Evolutionary conservation across 2,113 vertebrate genomes (phyloP).

Genomic region (Hystrix brachyura): DNA sequence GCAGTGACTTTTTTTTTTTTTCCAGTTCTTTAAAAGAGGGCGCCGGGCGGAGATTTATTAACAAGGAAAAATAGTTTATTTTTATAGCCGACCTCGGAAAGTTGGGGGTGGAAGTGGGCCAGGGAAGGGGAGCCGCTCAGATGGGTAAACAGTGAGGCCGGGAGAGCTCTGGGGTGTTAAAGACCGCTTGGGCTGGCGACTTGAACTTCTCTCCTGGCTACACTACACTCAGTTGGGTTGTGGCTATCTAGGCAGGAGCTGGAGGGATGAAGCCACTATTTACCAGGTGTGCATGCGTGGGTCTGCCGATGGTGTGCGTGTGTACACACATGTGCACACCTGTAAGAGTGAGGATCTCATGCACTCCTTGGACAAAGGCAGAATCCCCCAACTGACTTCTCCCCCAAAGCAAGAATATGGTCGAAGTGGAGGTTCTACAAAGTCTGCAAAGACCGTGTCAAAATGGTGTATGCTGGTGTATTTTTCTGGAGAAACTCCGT

Average conservation of each 20-base stretch:
- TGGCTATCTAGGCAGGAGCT: background rate
- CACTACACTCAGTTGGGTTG: background rate
- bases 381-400: too few species aligned
- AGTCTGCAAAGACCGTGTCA: fast-evolving
- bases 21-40: slow-evolving; percentile 74
- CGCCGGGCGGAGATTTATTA: slow-evolving; percentile 81
- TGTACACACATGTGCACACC: fast-evolving
- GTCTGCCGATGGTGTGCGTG: background rate
- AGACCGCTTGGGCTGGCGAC: background rate
- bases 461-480: background rate
- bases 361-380: fast-evolving
- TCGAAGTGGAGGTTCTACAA: background rate
- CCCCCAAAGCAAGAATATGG: fast-evolving
- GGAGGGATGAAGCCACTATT: background rate
- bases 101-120: background rate
- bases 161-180: slow-evolving; percentile 11
- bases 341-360: background rate
- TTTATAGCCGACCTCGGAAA: slow-evolving; percentile 81
- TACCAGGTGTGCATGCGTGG: too few species aligned
- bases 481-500: background rate
- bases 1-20: slow-evolving; percentile 66
- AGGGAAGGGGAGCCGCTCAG: background rate
- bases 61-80: slow-evolving; percentile 85
- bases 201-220: slow-evolving; percentile 52
- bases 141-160: slow-evolving; percentile 73